Conservation (phyloP, 2,888 invertebrate genomes). For the Miltochrista miniata region DNA sequence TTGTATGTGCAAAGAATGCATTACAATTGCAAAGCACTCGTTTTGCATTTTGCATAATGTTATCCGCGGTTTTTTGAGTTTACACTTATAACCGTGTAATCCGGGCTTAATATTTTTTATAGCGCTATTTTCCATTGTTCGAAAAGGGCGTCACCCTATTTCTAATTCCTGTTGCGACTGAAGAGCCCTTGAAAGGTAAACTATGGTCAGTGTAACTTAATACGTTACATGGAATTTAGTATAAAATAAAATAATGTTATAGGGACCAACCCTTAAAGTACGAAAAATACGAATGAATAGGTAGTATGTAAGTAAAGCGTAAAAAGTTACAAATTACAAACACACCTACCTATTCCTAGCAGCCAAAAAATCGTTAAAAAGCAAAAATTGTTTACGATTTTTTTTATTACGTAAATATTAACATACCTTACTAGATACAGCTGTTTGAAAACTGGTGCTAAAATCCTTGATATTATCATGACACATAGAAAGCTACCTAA, state of each 20-base stretch:
- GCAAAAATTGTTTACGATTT: no score
- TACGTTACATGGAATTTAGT: conserved; percentile 34
- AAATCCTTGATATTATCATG: no score
- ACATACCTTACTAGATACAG: no score
- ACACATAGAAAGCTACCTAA: no score
- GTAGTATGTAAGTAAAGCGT: no score
- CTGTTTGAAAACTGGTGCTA: no score
- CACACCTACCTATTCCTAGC: no score
- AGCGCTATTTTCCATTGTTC: conserved; percentile 37
- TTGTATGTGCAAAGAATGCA: conserved; percentile 34
- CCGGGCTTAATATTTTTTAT: conserved; percentile 47
- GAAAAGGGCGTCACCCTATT: conserved; percentile 49
- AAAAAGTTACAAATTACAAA: no score
- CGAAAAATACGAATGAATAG: no score
- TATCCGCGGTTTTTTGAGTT: conserved; percentile 37
- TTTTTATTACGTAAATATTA: no score
- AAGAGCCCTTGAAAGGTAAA: conserved; percentile 53
- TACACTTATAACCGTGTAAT: conserved; percentile 59
- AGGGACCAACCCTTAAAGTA: neutral
- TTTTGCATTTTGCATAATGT: conserved; percentile 37
- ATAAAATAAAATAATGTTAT: conserved; percentile 3
- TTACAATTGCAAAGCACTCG: conserved; percentile 42
- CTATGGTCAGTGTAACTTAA: conserved; percentile 69
- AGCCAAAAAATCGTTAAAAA: no score
- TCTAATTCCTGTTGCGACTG: conserved; percentile 49